Evolutionary conservation across 2,797 vertebrate genomes (phyloP), one percentile per base, ranked within the genome.

Genomic region (Lindbergichthys nudifrons): DNA sequence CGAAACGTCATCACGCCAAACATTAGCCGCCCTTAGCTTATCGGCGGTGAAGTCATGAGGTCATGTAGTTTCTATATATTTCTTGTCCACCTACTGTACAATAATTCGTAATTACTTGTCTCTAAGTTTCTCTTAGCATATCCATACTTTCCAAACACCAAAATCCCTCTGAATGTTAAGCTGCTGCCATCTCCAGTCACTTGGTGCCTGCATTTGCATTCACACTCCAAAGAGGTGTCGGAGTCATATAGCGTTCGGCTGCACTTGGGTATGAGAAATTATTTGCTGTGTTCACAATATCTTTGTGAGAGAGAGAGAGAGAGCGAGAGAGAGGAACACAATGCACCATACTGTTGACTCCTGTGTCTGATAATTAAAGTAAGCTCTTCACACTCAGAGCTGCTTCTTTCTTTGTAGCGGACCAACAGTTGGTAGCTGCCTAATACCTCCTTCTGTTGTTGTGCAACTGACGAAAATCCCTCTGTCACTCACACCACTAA

Each of bases 331-430:
- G 66, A 58, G 67, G 16, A 13, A 53, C 81, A 80, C 82, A 75
- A 68, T 63, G 73, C 77, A 36, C 39, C 83, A 46, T 68, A 61
- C 83, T 84, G 88, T 86, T 73, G 86, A 90, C 87, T 87, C 80
- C 78, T 74, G 80, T 73, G 85, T 90, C 79, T 91, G 84, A 89
- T 93, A 87, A 92, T 91, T 91, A 89, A 89, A 91, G 83, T 89
- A 87, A 90, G 90, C 91, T 82, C 89, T 82, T 82, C 85, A 80
- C 85, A 80, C 83, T 81, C n/a, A 9, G 46, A 91, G 86, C 86
- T 60, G 78, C 80, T 85, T 86, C 85, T 84, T 73, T 81, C 79
- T 50, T 79, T 69, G 81, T 75, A 79, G 80, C 81, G 68, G 79
- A 84, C 82, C 79, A 91, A 87, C 86, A 82, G 82, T 88, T 80